These are phyloP conservation scores for Lasioglossum vierecki DNA, from an alignment of 2,888 invertebrate genomes.

Conservation along the genomic window DNA sequence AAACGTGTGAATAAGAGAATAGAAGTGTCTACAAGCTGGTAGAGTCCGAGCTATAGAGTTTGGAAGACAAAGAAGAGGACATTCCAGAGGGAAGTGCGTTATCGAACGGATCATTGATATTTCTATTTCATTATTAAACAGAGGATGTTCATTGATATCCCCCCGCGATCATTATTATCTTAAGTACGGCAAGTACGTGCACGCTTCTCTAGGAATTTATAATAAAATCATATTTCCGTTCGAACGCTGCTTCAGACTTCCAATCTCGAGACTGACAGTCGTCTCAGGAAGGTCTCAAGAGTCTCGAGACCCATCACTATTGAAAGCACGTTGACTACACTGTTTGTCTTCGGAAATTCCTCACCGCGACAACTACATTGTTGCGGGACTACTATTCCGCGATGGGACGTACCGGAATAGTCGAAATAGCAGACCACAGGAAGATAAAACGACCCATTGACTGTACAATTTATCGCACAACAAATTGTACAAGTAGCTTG, in stretches of 20 bases:
- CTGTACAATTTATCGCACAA: no score
- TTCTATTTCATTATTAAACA: neutral
- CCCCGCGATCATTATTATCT: neutral
- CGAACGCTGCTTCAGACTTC: neutral
- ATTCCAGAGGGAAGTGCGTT: neutral
- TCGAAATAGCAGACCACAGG: no score
- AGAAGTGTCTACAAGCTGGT: neutral
- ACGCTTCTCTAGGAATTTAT: neutral
- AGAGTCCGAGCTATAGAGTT: neutral
- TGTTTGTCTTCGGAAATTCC: neutral
- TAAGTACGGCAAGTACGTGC: neutral
- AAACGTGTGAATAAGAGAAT: neutral
- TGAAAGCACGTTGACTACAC: neutral
- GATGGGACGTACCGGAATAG: neutral
- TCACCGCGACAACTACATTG: neutral
- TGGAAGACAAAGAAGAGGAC: neutral
- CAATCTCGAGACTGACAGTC: neutral
- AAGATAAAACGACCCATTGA: no score
- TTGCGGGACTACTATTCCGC: neutral
- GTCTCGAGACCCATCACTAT: neutral
- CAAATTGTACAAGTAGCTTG: no score
- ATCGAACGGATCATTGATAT: neutral
- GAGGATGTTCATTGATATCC: conserved; percentile 2
- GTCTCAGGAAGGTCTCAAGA: neutral
- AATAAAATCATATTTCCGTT: neutral